Conservation (phyloP, 2,888 invertebrate genomes). For the Parnassius glacialis region DNA sequence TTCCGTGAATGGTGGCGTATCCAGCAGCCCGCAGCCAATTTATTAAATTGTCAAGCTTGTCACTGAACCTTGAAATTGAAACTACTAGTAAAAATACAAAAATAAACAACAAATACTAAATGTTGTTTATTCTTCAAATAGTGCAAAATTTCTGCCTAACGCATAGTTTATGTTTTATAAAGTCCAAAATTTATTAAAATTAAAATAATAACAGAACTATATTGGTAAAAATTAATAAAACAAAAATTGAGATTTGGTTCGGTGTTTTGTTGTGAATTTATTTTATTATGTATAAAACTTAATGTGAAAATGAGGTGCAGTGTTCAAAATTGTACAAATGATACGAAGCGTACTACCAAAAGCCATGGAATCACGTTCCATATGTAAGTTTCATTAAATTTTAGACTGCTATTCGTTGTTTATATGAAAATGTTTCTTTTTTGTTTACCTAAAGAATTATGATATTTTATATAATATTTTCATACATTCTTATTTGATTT, state of each 20-base stretch:
- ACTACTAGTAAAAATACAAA: not conserved
- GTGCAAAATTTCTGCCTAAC: not conserved
- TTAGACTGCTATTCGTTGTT: not conserved
- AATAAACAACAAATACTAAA: not conserved
- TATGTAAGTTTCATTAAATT: conserved; percentile 43
- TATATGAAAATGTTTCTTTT: too few species aligned
- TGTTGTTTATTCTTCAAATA: not conserved
- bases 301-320: conserved; percentile 54
- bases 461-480: too few species aligned
- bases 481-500: too few species aligned
- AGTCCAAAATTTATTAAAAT: too few species aligned
- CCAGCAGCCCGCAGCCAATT: conserved; percentile 11
- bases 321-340: conserved; percentile 56
- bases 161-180: not conserved
- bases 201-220: too few species aligned
- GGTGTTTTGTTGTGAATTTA: conserved; percentile 1
- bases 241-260: conserved; percentile 5
- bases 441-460: too few species aligned
- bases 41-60: conserved; percentile 12
- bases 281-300: conserved; percentile 30
- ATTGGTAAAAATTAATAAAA: not conserved
- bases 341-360: conserved; percentile 53
- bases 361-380: conserved; percentile 64
- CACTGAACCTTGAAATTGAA: conserved; percentile 17
- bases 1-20: conserved; percentile 11